Conservation (phyloP, 2,888 invertebrate species). For the Pristionchus exspectatus region DNA sequence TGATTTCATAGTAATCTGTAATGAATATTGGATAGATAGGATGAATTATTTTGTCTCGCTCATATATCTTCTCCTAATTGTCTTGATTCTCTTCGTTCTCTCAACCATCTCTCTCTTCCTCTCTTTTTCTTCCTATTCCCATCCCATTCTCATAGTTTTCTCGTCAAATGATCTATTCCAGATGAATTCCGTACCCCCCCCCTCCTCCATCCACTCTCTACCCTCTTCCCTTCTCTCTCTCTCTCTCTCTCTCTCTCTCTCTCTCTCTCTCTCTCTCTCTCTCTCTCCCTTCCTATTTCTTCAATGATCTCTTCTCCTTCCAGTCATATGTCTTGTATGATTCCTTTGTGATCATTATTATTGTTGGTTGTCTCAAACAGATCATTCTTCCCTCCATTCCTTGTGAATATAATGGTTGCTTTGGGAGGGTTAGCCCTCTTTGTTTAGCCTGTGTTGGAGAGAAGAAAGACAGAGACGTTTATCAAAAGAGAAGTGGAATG, state of each 20-base stretch:
- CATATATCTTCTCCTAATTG: no score
- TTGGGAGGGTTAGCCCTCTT: neutral
- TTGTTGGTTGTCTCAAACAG: neutral
- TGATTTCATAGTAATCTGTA: no score
- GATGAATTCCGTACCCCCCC: neutral
- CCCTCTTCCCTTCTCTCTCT: neutral
- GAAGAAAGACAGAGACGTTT: neutral
- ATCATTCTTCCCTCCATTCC: neutral
- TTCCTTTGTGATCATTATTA: neutral
- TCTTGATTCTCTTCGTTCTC: neutral
- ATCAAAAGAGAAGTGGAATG: neutral
- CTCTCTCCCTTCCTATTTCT: neutral
- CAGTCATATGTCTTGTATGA: no score
- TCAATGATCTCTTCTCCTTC: neutral
- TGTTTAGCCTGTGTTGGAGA: neutral
- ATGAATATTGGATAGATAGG: no score
- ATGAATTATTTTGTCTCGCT: no score
- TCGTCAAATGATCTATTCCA: conserved; percentile 1
- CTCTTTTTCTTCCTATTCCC: neutral
- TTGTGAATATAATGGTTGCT: neutral
- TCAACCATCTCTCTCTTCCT: neutral
- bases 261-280: no score
- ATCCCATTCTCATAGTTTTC: conserved; percentile 1
- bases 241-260: neutral
- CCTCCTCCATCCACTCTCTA: neutral